phyloP scores from a whole-genome alignment of 2,797 vertebrate genomes.

The Muscicapa striata region DNA sequence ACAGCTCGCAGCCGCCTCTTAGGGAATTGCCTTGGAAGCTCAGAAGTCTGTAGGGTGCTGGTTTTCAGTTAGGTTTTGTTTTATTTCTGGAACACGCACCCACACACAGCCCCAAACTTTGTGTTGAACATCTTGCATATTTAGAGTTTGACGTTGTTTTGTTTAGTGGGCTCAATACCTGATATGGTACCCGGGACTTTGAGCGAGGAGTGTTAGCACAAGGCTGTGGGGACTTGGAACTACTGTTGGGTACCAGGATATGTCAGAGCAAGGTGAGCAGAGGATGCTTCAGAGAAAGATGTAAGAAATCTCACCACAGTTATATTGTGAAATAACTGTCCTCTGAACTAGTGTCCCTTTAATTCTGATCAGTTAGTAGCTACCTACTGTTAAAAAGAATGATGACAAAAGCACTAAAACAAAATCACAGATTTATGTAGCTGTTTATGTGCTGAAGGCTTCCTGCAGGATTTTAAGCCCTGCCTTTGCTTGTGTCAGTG shows the following conservation, averaged over 20 bases:
- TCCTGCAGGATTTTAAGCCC: not conserved
- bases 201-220: not conserved
- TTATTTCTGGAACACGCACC: not conserved
- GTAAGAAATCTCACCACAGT: not conserved
- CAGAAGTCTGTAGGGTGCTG: not conserved
- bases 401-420: not conserved
- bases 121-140: not conserved
- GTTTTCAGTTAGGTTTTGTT: not conserved
- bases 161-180: not conserved
- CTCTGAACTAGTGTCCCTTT: not conserved
- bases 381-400: not conserved
- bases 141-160: not conserved
- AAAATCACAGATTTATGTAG: not conserved
- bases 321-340: not conserved
- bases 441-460: not conserved
- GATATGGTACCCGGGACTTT: not conserved
- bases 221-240: not conserved
- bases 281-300: not conserved
- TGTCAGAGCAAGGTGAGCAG: not conserved
- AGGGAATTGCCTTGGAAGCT: not conserved
- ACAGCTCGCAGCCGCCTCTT: not conserved
- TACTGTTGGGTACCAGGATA: not conserved
- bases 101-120: not conserved
- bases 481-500: not conserved
- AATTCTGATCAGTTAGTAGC: not conserved